phyloP scores from a whole-genome alignment of 2,113 vertebrate genomes.

The Notechis scutatus region DNA sequence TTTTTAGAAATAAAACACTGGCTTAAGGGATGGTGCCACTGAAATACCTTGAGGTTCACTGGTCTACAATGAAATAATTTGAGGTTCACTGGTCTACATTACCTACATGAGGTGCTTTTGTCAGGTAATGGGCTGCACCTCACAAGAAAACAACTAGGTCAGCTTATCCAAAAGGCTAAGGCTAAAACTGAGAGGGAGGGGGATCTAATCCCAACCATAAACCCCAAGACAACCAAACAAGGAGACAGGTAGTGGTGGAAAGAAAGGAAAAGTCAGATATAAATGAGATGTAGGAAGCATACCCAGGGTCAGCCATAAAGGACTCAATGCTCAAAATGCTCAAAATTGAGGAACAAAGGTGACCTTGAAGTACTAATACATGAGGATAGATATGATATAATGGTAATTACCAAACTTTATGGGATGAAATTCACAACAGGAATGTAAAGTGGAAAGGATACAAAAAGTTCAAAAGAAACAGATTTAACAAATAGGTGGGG shows the following conservation, averaged over 20 bases:
- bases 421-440: neutral
- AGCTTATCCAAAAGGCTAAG: no score
- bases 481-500: no score
- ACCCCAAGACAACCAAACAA: no score
- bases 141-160: no score
- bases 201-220: no score
- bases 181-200: no score
- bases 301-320: neutral
- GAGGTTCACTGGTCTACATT: neutral
- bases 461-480: no score
- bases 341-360: neutral
- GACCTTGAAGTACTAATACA: neutral
- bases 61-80: neutral
- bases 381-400: neutral
- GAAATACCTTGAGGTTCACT: neutral
- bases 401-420: neutral
- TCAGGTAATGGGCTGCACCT: no score
- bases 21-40: neutral
- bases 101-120: no score
- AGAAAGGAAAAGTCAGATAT: no score
- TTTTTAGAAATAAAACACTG: neutral
- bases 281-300: neutral
- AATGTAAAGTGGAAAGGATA: neutral
- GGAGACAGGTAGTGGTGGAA: no score
- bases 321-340: neutral